A percentile compares a stretch with the other conserved stretches of the same genome.
These are phyloP conservation scores for Phalloptychus januarius DNA, from an alignment of 2,797 vertebrate genomes.

Conservation along the genomic window DNA sequence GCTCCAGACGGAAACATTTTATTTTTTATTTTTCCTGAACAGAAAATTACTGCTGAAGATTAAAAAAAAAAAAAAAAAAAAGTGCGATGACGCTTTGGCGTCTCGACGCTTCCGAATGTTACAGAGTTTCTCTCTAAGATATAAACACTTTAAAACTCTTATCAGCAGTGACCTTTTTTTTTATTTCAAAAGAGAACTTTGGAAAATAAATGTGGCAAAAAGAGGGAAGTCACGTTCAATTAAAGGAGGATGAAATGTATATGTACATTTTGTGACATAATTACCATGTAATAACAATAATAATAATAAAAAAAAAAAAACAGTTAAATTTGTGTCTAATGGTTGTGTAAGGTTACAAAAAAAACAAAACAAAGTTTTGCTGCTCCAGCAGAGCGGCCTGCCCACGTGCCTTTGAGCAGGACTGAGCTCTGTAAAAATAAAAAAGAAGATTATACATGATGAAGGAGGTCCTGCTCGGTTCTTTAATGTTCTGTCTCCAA, in stretches of 20 bases:
- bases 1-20: constrained; percentile 14
- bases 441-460: background rate
- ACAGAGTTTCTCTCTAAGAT: constrained; percentile 13
- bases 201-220: constrained; percentile 43
- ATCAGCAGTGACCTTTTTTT: constrained; percentile 19
- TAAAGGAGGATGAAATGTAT: constrained; percentile 59
- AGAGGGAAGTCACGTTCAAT: constrained; percentile 60
- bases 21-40: constrained; percentile 6
- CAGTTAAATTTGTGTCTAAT: constrained; percentile 37
- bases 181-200: constrained; percentile 9
- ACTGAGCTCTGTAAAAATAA: constrained; percentile 5
- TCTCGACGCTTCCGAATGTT: constrained; percentile 42
- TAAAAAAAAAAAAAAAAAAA: background rate
- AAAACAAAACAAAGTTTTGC: constrained; percentile 6
- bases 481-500: constrained; percentile 16
- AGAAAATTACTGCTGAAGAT: constrained; percentile 48
- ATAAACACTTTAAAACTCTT: constrained; percentile 20
- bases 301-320: too few relatives aligned
- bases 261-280: constrained; percentile 56
- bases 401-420: constrained; percentile 22
- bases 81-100: constrained; percentile 21
- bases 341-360: constrained; percentile 27
- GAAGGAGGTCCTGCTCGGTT: constrained; percentile 17
- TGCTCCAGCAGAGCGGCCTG: constrained; percentile 7
- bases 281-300: constrained; percentile 47